Percentiles rank a stretch among this genome's conserved stretches.
phyloP scores from a whole-genome alignment of 2,888 invertebrate species.

The Agrochola circellaris region DNA sequence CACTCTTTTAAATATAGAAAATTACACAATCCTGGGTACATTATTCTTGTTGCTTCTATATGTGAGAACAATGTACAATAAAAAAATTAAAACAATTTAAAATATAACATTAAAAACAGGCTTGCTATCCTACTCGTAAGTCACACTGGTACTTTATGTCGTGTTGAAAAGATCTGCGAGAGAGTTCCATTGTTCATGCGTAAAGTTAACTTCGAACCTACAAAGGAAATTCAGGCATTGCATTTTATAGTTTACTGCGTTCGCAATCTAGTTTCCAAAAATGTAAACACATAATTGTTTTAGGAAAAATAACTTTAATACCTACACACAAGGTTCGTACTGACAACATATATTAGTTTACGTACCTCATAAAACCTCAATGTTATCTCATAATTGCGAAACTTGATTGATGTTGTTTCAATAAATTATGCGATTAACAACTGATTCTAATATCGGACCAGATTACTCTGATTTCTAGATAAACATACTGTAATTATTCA shows the following conservation, averaged over 20 bases:
- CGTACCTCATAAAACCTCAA: background rate
- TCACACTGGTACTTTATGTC: no score
- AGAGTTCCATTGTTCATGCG: background rate
- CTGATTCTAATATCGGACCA: background rate
- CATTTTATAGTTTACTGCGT: background rate
- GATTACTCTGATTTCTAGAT: constrained; percentile 26
- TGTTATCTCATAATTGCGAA: constrained; percentile 34
- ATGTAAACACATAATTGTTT: no score
- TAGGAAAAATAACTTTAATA: background rate
- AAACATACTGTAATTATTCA: background rate
- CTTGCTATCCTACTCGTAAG: background rate
- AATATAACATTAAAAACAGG: no score
- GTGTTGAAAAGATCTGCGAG: background rate
- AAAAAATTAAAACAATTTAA: no score
- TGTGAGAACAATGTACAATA: no score
- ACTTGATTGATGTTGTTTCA: constrained; percentile 24
- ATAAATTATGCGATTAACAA: constrained; percentile 28
- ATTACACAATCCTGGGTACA: no score
- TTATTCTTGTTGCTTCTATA: no score
- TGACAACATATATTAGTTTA: constrained; percentile 5
- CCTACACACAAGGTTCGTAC: background rate
- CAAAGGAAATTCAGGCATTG: background rate
- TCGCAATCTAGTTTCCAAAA: background rate
- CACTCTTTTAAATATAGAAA: no score
- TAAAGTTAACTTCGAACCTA: background rate